phyloP scores from a whole-genome alignment of 92 coral and sea anemone species.

The Ricordea florida region DNA sequence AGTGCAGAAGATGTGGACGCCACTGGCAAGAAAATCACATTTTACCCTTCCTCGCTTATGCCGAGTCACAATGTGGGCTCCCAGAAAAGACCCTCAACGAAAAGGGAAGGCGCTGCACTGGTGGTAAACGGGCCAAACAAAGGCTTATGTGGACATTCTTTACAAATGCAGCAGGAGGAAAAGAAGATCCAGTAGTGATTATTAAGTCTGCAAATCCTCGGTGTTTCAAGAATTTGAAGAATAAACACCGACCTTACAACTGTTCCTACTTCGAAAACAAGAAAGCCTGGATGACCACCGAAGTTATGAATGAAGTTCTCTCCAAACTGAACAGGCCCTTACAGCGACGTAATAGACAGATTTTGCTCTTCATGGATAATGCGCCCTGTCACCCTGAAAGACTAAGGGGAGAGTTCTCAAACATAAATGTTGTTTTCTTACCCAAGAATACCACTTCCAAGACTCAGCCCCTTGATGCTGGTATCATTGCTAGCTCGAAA shows the following conservation, averaged over 20 bases:
- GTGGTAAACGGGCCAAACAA: constrained; percentile 23
- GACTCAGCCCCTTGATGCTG: constrained; percentile 34
- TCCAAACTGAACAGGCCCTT: constrained; percentile 14
- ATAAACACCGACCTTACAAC: constrained; percentile 13
- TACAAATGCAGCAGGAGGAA: constrained; percentile 13
- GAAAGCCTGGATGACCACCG: constrained; percentile 46
- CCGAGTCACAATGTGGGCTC: constrained; percentile 33
- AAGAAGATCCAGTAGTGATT: constrained; percentile 49
- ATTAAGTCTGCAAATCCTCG: constrained; percentile 24
- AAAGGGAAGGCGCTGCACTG: constrained; percentile 36
- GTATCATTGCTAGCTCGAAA: constrained; percentile 53
- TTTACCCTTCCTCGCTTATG: constrained; percentile 26
- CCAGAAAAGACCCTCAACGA: background rate
- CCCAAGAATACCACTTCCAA: constrained; percentile 47
- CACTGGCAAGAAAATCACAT: constrained; percentile 15
- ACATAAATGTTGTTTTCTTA: constrained; percentile 23
- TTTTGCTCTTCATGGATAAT: constrained; percentile 28
- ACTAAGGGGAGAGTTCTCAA: constrained; percentile 25
- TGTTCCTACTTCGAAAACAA: constrained; percentile 30
- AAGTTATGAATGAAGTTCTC: constrained; percentile 12
- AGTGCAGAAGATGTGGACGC: background rate
- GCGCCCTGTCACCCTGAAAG: constrained; percentile 25
- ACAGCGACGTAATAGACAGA: constrained; percentile 7
- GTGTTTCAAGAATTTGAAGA: constrained; percentile 35
- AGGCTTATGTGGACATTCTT: constrained; percentile 35